Conservation (phyloP, 2,113 vertebrate species). For the Hypomesus transpacificus region DNA sequence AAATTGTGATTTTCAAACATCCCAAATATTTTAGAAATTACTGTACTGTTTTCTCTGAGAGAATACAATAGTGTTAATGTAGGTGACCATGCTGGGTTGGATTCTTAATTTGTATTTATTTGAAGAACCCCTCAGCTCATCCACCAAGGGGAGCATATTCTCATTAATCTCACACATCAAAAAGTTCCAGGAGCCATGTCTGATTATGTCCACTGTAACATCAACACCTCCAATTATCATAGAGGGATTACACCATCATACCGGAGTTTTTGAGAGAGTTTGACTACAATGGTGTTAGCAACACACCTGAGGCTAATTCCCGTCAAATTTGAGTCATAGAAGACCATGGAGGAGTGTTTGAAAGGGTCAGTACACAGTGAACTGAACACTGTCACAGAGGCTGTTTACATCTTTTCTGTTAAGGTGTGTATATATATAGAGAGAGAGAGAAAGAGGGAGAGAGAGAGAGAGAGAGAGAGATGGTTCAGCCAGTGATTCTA, state of each 20-base stretch:
- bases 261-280: background rate
- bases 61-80: background rate
- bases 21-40: background rate
- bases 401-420: conserved; percentile 17
- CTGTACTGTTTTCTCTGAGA: background rate
- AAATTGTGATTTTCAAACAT: background rate
- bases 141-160: too few species aligned
- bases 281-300: background rate
- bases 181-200: background rate
- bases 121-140: too few species aligned
- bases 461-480: background rate
- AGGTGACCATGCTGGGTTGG: too few species aligned
- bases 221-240: background rate
- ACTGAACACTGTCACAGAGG: background rate
- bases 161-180: background rate
- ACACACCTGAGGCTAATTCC: background rate
- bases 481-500: too few species aligned
- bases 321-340: background rate
- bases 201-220: background rate
- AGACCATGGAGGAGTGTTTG: background rate
- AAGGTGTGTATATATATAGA: background rate
- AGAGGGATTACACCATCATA: background rate
- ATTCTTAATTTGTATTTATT: too few species aligned
- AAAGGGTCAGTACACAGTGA: background rate
- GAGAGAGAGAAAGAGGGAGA: background rate